Evolutionary conservation across 2,888 invertebrate species (phyloP), one percentile per base, ranked within the genome.

Genomic region (Automeris io): DNA sequence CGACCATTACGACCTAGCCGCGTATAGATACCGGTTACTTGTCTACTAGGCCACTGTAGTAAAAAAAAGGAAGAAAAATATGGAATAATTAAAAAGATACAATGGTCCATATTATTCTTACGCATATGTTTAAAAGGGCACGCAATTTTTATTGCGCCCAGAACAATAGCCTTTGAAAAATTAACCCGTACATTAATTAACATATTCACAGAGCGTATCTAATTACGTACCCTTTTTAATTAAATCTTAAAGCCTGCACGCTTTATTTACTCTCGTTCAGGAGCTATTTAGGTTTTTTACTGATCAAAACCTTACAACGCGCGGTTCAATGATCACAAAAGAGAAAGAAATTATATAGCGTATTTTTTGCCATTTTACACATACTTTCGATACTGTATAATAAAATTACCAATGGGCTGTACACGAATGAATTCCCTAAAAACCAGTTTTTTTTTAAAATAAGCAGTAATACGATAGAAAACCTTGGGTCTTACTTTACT

Each of bases 101-200:
- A n/a, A n/a, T n/a, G 23, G 33, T 37, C 12, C 44, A 43, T 45
- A 40, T 37, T 47, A 43, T 48, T 48, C 53, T 60, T 52, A 53
- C 45, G 54, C 52, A 49, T 58, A 49, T 43, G 43, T 63, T 60
- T 43, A 43, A 47, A 48, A 57, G 45, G 45, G 46, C 57, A 57
- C 51, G 54, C 61, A 59, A 70, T 70, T 77, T 83, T 83, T 77
- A 80, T 62, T 67, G 66, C 63, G 47, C 52, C 44, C 46, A 49
- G 68, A 82, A 85, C 82, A 83, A 85, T 83, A 65, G 81, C 51
- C 78, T 82, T 79, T 80, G 69, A 79, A 65, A 73, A 81, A 80
- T 80, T 78, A 78, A 76, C 68, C 65, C 70, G 60, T 72, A 72
- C 71, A 77, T 82, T 85, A 82, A 85, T 85, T 85, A 83, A 78